Base-by-base conservation (phyloP, 2,113 vertebrate species). In the Astur gentilis region DNA sequence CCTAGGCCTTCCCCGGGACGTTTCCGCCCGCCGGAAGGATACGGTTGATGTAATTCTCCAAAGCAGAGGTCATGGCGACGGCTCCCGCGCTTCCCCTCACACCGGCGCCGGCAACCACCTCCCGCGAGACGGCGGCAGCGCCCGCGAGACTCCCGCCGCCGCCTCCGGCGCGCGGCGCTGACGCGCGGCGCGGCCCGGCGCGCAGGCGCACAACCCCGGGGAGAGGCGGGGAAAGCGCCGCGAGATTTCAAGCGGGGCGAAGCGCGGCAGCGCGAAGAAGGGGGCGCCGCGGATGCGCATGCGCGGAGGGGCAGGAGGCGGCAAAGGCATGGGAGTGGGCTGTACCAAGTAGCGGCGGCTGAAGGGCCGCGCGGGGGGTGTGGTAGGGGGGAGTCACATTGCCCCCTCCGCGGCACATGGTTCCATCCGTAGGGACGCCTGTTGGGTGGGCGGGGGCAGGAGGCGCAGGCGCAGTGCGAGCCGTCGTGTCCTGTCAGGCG, bases 11-110 rank as follows among this genome's bases (percentile, higher is more conserved):
- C 26, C 22, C 22, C 8, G 16, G 13, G 12, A 14, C 26, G 6
- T 1, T 6, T 16, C 42, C 13, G 3, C 27, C 8, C 26, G 10
- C 25, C 61, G 16, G 2, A 22, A 97, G 98, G 98, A 98, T 98
- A 98, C 98, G 98, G 96, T 98, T 98, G 87, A 98, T 98, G 80
- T 98, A 98, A 55, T 97, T 98, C 86, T 98, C 98, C 94, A 98
- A 42, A 0, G 98, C 98, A 8, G 98, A 98, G 3, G 98, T 98
- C 98, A 98, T 98, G 50, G 29, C 82, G 62, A 6, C 64, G 7
- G 5, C 34, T 34, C 64, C 47, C 25, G 36, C n/a, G 13, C 42
- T 79, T 29, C n/a, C 2, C n/a, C 61, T 42, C 58, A 2, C 36
- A 5, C 10, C 15, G 7, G 6, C 8, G 2, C 17, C 11, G 2